phyloP scores from a whole-genome alignment of 2,888 invertebrate genomes.

The Copidosoma aretas region DNA sequence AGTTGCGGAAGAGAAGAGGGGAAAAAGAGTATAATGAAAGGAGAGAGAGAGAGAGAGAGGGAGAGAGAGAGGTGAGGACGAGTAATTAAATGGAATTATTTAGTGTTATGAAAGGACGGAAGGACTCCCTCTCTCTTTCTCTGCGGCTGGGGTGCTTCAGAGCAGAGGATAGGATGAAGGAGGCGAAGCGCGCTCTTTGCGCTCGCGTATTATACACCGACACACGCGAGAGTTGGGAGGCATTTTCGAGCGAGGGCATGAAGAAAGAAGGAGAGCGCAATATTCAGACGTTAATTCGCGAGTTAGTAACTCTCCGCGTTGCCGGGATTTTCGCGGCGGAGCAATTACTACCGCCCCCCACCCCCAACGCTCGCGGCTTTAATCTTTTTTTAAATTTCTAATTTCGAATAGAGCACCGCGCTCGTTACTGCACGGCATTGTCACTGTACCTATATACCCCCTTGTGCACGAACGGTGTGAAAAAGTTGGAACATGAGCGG shows the following conservation, averaged over 20 bases:
- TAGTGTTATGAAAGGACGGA: constrained; percentile 50
- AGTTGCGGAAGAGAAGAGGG: neutral
- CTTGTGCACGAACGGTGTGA: neutral
- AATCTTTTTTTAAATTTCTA: constrained; percentile 36
- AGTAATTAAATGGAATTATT: constrained; percentile 58
- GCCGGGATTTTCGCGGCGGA: constrained; percentile 38
- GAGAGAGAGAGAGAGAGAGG: constrained; percentile 6
- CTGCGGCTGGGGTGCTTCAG: constrained; percentile 34
- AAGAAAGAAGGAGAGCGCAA: constrained; percentile 24
- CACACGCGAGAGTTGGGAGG: neutral
- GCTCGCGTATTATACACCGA: constrained; percentile 8
- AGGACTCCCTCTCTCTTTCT: too few species aligned
- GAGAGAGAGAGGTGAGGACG: constrained; percentile 25
- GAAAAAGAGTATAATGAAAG: constrained; percentile 1
- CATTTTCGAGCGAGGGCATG: constrained; percentile 5
- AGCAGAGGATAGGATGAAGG: neutral
- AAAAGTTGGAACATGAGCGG: too few species aligned
- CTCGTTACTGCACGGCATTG: neutral
- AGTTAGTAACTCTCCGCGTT: constrained; percentile 33
- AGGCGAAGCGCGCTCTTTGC: constrained; percentile 16
- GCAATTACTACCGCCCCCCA: constrained; percentile 35
- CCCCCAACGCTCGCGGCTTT: constrained; percentile 17
- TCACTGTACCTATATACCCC: neutral
- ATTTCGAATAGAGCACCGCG: constrained; percentile 10
- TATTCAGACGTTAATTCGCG: constrained; percentile 33